Evolutionary conservation across 2,797 vertebrate species (phyloP).

Genomic region (Amblyopsis hoosieri): DNA sequence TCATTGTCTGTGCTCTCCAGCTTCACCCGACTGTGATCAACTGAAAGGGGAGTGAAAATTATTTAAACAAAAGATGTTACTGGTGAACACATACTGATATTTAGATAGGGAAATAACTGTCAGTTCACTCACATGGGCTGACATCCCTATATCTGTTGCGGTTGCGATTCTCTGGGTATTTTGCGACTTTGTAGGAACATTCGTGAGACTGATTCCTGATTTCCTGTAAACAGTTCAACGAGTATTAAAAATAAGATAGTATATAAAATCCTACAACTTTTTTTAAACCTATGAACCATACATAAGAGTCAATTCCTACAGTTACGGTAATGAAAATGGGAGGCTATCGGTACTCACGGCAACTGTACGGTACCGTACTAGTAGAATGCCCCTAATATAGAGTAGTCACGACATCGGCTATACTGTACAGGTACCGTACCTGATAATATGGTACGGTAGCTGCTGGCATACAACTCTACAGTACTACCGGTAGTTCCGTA

Average conservation of each 20-base stretch:
- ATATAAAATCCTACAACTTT: background rate
- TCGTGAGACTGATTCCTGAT: conserved; percentile 92
- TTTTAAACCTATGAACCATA: background rate
- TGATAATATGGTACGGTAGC: too few species aligned
- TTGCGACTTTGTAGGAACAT: conserved; percentile 91
- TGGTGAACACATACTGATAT: conserved; percentile 1
- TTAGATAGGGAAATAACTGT: background rate
- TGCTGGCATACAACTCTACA: too few species aligned
- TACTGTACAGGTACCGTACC: too few species aligned
- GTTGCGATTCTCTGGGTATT: conserved; percentile 93
- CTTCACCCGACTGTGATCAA: conserved; percentile 97
- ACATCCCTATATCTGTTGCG: conserved; percentile 98
- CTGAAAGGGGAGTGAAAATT: conserved; percentile 59
- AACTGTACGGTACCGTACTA: too few species aligned
- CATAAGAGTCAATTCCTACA: background rate
- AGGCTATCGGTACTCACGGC: too few species aligned
- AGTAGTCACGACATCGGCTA: background rate
- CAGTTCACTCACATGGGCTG: conserved; percentile 91
- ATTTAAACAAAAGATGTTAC: background rate
- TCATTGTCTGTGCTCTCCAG: conserved; percentile 92
- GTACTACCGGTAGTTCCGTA: background rate
- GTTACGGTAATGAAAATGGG: too few species aligned
- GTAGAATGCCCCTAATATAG: background rate
- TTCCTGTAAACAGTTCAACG: conserved; percentile 79
- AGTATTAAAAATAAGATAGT: background rate